These are phyloP conservation scores for Oenanthe melanoleuca DNA, from an alignment of 2,113 vertebrate genomes.

Conservation along the genomic window DNA sequence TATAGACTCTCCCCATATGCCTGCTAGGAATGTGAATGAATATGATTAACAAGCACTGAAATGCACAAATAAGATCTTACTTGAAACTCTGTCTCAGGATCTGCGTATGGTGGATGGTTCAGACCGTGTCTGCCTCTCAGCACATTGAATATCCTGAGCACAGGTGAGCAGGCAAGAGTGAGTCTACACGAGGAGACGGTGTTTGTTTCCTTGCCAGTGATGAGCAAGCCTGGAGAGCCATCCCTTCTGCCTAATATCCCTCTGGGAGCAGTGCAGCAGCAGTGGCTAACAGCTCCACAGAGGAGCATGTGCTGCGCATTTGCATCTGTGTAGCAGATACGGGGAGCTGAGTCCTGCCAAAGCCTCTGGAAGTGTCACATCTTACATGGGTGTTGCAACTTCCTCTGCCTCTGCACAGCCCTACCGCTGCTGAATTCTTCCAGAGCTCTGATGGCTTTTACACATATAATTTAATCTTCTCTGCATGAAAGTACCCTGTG, in stretches of 20 bases:
- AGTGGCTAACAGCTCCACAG: slow-evolving; percentile 6
- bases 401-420: slow-evolving; percentile 56
- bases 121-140: neutral
- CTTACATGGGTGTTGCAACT: slow-evolving; percentile 54
- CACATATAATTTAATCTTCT: slow-evolving; percentile 13
- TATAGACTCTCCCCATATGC: slow-evolving; percentile 68
- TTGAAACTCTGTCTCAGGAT: slow-evolving; percentile 25
- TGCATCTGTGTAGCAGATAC: slow-evolving; percentile 28
- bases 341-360: slow-evolving; percentile 8
- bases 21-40: slow-evolving; percentile 58
- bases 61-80: slow-evolving; percentile 45
- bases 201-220: neutral
- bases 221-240: neutral
- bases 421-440: slow-evolving; percentile 22
- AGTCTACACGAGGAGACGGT: neutral
- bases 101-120: neutral
- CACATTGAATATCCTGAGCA: neutral
- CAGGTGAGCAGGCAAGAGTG: neutral
- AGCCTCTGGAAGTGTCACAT: slow-evolving; percentile 61
- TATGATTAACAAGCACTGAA: slow-evolving; percentile 55
- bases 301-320: slow-evolving; percentile 19
- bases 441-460: slow-evolving; percentile 20
- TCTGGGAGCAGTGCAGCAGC: neutral
- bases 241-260: neutral
- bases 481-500: neutral